Conservation (phyloP, 2,113 vertebrate species). For the Erinaceus europaeus region DNA sequence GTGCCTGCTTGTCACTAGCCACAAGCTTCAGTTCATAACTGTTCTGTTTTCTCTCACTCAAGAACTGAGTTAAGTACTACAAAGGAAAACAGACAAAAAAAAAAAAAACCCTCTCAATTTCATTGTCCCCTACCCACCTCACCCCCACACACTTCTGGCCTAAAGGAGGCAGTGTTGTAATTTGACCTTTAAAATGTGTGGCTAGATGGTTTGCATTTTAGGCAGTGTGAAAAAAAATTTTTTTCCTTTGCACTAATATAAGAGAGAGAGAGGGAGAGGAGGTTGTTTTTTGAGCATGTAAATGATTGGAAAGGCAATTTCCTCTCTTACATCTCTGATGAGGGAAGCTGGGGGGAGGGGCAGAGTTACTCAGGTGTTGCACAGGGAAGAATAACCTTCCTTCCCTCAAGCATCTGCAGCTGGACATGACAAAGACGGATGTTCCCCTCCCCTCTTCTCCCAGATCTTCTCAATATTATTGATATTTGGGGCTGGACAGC, state of each 20-base stretch:
- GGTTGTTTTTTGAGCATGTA: neutral
- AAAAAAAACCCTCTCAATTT: constrained; percentile 48
- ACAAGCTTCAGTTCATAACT: constrained; percentile 21
- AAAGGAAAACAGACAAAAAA: constrained; percentile 45
- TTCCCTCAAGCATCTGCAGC: neutral
- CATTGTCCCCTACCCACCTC: constrained; percentile 32
- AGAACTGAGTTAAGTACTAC: constrained; percentile 4
- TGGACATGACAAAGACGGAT: neutral
- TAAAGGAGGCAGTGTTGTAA: constrained; percentile 47
- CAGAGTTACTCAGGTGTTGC: neutral
- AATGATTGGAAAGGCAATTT: neutral
- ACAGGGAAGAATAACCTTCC: neutral
- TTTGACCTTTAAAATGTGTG: constrained; percentile 57
- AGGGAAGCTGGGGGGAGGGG: neutral
- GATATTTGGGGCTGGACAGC: neutral
- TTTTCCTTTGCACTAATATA: neutral
- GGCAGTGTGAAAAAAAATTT: neutral
- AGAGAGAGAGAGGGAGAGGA: constrained; percentile 3
- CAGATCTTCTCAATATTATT: neutral
- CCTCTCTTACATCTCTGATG: neutral
- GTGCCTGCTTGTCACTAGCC: constrained; percentile 1
- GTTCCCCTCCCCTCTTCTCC: too few species aligned
- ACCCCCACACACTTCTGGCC: constrained; percentile 51
- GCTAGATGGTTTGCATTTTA: constrained; percentile 43
- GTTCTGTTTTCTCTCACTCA: constrained; percentile 52